Evolutionary conservation across 2,888 invertebrate species (phyloP), one percentile per base, ranked within the genome.

Genomic region (Tanaodytes sp.): DNA sequence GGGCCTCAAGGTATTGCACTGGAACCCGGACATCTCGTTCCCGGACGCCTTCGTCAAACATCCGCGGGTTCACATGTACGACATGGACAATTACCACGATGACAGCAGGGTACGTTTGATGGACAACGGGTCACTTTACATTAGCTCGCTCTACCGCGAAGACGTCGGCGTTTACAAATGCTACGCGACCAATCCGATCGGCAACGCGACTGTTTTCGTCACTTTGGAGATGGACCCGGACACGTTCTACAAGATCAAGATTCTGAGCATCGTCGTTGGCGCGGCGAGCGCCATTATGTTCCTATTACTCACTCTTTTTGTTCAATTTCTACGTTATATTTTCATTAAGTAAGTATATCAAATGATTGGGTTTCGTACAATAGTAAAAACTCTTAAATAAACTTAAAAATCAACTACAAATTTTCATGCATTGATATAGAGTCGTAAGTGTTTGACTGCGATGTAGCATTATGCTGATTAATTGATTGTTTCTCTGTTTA

Each of bases 131-230:
- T 92, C 93, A 14, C 86, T 96, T 59, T 89, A 90, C 75, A 91
- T 96, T 71, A 87, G 87, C 61, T 88, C 90, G 74, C 88, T 93
- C 63, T 90, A 91, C 36, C 89, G 93, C 74, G 90, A 91, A 80
- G 95, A 96, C 86, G 92, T 93, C 76, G 96, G 96, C 52, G 87
- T 90, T 20, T 97, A 97, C 86, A 89, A 90, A 68, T 97, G 97
- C 83, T 91, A 91, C 80, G 96, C 94, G 37, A 90, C 92, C 77
- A 96, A 96, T 86, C 91, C 94, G 12, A 88, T 93, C 72, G 93
- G 92, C 54, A 95, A 95, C 83, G 87, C 89, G 23, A 92, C 95
- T 1, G 89, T 90, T 42, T 90, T 90, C 77, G 91, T 96, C 20
- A 85, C 91, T 49, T 87, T 96, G 57, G 92, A 92, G 82, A 92